These are phyloP conservation scores for Subacronicta megacephala DNA, from an alignment of 2,888 invertebrate genomes.

Conservation along the genomic window DNA sequence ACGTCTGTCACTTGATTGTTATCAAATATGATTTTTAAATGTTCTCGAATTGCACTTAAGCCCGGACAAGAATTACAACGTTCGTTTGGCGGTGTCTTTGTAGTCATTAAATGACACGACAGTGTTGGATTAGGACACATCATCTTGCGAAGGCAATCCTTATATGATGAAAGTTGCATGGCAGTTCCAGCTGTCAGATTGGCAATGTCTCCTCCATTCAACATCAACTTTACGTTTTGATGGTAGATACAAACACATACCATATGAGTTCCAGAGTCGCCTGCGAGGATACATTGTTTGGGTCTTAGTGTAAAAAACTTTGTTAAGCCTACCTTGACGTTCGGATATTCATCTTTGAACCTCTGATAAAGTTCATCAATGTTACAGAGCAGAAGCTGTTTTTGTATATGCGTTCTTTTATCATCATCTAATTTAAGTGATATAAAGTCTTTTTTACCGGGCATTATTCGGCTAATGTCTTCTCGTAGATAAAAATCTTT, in stretches of 20 bases:
- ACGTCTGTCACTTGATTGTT: background rate
- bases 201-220: constrained; percentile 42
- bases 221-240: constrained; percentile 37
- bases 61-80: background rate
- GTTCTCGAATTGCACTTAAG: background rate
- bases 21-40: background rate
- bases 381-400: constrained; percentile 1
- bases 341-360: constrained; percentile 2
- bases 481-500: constrained; percentile 5
- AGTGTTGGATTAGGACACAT: background rate
- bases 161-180: constrained; percentile 35
- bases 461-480: constrained; percentile 8
- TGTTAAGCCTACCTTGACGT: background rate
- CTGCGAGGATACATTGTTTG: constrained; percentile 47
- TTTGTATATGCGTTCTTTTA: constrained; percentile 4
- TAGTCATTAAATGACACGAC: background rate
- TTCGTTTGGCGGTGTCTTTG: background rate
- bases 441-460: constrained; percentile 11
- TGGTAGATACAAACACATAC: constrained; percentile 41
- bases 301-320: constrained; percentile 27
- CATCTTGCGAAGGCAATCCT: background rate
- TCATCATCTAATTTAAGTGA: constrained; percentile 6
- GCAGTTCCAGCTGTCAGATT: constrained; percentile 37
- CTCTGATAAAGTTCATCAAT: constrained; percentile 3
- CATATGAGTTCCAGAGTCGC: constrained; percentile 46